Evolutionary conservation across 2,797 vertebrate species (phyloP).

Genomic region (Prunella strophiata): DNA sequence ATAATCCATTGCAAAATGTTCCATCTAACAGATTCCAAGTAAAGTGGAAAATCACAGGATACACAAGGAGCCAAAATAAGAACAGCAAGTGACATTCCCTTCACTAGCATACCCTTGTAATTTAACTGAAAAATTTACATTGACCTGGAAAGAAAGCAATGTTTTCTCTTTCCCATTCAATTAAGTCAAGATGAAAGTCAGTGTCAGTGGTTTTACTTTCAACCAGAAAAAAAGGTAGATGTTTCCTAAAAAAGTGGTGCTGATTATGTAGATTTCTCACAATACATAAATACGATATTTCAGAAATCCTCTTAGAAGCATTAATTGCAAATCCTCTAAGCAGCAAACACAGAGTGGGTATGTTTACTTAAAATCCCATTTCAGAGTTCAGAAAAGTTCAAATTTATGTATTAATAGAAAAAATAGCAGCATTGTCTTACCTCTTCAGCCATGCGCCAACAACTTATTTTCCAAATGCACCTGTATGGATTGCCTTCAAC

Average conservation of each 20-base stretch:
- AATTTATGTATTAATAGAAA: not conserved
- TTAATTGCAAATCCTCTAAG: not conserved
- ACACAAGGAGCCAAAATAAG: not conserved
- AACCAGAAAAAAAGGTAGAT: not conserved
- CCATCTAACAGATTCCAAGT: not conserved
- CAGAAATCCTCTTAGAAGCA: not conserved
- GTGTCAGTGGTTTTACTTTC: not conserved
- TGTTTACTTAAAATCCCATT: not conserved
- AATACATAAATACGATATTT: not conserved
- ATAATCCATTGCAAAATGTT: not conserved
- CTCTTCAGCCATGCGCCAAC: slow-evolving; percentile 97
- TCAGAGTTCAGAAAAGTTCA: not conserved
- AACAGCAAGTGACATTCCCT: not conserved
- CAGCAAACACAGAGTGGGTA: not conserved
- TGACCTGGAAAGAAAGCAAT: not conserved
- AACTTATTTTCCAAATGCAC: slow-evolving; percentile 95
- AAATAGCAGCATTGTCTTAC: slow-evolving; percentile 71
- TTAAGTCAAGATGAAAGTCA: not conserved
- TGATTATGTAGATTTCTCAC: not conserved
- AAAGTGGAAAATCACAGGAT: not conserved
- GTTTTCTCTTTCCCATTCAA: not conserved
- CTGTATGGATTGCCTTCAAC: slow-evolving; percentile 97
- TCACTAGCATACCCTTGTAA: not conserved
- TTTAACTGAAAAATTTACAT: not conserved
- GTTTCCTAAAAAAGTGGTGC: not conserved